Base-by-base conservation (phyloP, 2,113 vertebrate species). In the Varanus salvator region DNA sequence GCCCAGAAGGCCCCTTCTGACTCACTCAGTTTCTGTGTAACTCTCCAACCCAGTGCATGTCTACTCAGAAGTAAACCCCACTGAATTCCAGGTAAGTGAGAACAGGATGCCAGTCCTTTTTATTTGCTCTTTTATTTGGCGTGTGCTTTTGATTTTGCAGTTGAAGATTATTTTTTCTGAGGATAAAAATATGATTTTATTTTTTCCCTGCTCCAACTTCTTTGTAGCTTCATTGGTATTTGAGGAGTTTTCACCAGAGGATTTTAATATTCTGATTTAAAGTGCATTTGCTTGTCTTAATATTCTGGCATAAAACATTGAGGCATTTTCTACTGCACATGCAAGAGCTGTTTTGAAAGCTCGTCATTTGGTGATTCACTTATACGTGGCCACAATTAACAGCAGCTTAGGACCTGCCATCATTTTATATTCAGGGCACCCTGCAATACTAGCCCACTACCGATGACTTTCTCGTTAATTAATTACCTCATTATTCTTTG, bases 311-410 rank as follows among this genome's bases (percentile, higher is more conserved):
- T 81, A 48, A 82, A 86, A 31, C 77, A 34, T 60, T 57, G 27
- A 64, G 71, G 38, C n/a, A 29, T 8, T 76, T 89, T 75, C 0
- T 57, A 29, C 23, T 19, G 77, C 29, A 57, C 75, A 74, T 84
- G 52, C 34, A 80, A 25, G 69, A 6, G 83, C 50, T 57, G n/a
- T 31, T n/a, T 44, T 77, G 21, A 84, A 80, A 76, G 48, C 38
- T 87, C 92, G 64, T 87, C 71, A 84, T n/a, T 44, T 75, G 44
- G 77, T 86, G 21, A 89, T 68, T 71, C 54, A 91, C 57, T 81
- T 57, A 3, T 80, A 0, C 1, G 0, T n/a, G 54, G 21, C 85
- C 48, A 1, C 64, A 34, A 44, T 14, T 74, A 29, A 12, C 0
- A 72, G 0, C 50, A 82, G 80, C 64, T 31, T 6, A 86, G 27